Percentiles rank a stretch among this genome's conserved stretches.
Evolutionary conservation across 2,113 vertebrate species (phyloP).

Genomic region (Gavia stellata): DNA sequence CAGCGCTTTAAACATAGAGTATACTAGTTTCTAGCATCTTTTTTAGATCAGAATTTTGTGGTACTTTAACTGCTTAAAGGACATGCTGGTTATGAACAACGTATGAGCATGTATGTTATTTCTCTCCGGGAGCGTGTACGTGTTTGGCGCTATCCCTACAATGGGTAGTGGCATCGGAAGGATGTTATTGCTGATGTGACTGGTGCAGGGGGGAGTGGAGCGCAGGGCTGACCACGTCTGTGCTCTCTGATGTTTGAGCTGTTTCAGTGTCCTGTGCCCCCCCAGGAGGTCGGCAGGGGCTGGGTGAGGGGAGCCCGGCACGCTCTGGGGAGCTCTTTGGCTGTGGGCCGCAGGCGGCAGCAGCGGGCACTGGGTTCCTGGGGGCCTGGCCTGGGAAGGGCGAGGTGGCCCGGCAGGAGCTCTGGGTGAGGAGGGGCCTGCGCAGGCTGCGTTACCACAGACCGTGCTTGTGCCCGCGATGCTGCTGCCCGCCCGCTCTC

Average conservation of each 20-base stretch:
- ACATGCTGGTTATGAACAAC: neutral
- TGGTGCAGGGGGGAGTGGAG: neutral
- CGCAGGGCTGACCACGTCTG: rapidly evolving
- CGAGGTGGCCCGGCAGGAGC: neutral
- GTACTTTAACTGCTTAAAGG: neutral
- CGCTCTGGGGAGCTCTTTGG: neutral
- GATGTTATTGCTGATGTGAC: neutral
- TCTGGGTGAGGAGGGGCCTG: rapidly evolving
- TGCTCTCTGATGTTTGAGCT: neutral
- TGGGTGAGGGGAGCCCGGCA: neutral
- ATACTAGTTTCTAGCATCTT: neutral
- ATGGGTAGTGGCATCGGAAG: neutral
- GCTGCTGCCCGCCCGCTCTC: neutral
- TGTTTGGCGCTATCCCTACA: neutral
- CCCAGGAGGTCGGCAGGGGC: rapidly evolving
- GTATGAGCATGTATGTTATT: rapidly evolving
- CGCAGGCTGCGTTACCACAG: neutral
- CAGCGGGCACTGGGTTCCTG: neutral
- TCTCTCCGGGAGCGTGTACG: neutral
- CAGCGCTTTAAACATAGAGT: neutral
- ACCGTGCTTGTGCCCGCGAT: rapidly evolving
- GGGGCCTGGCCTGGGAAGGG: neutral
- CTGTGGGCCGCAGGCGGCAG: rapidly evolving
- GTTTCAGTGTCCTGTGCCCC: neutral
- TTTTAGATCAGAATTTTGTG: neutral